Conservation (phyloP, 2,888 invertebrate genomes). For the Cryptus viduatorius region DNA sequence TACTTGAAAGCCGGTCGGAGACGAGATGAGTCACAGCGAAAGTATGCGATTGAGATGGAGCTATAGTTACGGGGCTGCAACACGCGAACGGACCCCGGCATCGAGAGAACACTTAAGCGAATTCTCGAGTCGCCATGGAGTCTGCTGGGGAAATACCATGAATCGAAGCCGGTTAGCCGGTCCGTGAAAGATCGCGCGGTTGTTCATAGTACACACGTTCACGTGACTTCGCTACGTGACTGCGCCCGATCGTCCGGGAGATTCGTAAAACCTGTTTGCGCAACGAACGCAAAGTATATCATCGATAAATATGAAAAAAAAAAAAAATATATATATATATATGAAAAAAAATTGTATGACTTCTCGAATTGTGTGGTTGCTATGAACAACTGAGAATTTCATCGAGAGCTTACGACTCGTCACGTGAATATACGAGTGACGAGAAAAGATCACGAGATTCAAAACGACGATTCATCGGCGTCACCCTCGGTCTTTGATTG, state of each 20-base stretch:
- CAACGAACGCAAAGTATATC: constrained; percentile 18
- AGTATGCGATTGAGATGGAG: constrained; percentile 58
- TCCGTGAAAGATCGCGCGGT: constrained; percentile 26
- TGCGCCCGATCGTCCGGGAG: neutral
- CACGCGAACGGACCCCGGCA: constrained; percentile 17
- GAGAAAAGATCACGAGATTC: constrained; percentile 30
- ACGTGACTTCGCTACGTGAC: constrained; percentile 15
- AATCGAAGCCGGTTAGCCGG: constrained; percentile 53
- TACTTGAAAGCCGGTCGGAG: constrained; percentile 13
- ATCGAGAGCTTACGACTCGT: neutral
- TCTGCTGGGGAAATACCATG: constrained; percentile 51
- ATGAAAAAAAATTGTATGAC: constrained; percentile 11
- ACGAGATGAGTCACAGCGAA: constrained; percentile 71
- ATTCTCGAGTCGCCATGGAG: constrained; percentile 55
- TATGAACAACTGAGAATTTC: neutral
- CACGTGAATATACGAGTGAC: constrained; percentile 32
- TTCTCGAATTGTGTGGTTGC: constrained; percentile 5
- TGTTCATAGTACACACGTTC: neutral
- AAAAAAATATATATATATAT: too few relatives aligned
- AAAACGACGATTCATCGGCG: constrained; percentile 35
- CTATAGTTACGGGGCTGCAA: constrained; percentile 4
- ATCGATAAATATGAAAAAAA: neutral
- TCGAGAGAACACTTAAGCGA: constrained; percentile 36
- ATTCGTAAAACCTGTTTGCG: constrained; percentile 6
- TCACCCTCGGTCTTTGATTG: neutral